Percentiles rank a stretch among this genome's conserved stretches.
phyloP scores from a whole-genome alignment of 2,113 vertebrate species.

The Cebidichthys violaceus region DNA sequence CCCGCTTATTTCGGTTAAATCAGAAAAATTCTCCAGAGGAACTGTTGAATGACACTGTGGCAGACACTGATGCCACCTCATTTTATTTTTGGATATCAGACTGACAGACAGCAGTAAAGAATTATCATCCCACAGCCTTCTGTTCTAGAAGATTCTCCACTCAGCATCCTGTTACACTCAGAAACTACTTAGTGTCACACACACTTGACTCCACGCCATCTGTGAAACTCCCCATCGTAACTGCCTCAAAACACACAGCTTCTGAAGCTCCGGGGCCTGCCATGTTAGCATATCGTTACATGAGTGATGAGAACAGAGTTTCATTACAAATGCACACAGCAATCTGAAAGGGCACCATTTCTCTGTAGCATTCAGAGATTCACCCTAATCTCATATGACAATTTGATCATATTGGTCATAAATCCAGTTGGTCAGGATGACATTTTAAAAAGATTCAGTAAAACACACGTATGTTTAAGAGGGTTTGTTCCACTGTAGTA shows the following conservation, averaged over 20 bases:
- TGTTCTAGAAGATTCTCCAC: slow-evolving; percentile 17
- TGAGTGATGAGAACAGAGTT: neutral
- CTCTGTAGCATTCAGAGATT: neutral
- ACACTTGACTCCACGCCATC: slow-evolving; percentile 61
- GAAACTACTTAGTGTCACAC: slow-evolving; percentile 70
- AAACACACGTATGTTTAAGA: neutral
- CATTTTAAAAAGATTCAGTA: neutral
- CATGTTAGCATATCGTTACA: neutral
- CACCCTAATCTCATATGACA: neutral
- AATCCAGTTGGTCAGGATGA: neutral
- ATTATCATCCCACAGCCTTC: neutral
- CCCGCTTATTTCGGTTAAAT: neutral
- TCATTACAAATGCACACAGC: neutral
- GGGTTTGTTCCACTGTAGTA: neutral
- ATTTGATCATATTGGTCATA: too few species aligned
- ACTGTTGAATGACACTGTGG: neutral
- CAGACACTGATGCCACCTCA: neutral
- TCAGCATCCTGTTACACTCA: slow-evolving; percentile 64
- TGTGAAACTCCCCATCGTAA: slow-evolving; percentile 38
- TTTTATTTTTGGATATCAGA: neutral
- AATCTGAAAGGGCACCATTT: neutral
- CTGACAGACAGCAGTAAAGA: neutral
- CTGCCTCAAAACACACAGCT: neutral
- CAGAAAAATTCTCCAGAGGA: neutral
- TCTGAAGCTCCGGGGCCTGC: neutral